phyloP scores from a whole-genome alignment of 2,888 invertebrate genomes.

The Gymnosoma rotundatum region DNA sequence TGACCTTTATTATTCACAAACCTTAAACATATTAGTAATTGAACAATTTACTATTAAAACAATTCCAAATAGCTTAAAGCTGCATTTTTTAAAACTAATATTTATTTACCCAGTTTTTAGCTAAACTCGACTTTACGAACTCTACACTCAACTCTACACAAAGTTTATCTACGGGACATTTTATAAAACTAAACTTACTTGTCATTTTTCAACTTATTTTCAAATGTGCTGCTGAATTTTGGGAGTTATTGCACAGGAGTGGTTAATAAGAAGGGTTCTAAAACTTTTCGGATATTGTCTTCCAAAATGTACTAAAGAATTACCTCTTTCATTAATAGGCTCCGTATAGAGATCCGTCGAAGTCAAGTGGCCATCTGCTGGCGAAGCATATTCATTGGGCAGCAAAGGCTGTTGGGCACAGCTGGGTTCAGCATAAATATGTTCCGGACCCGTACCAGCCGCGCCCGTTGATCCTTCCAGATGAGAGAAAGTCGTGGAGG shows the following conservation, averaged over 20 bases:
- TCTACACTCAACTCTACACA: too few species aligned
- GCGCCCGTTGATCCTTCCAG: constrained; percentile 29
- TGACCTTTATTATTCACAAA: too few species aligned
- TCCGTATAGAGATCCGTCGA: constrained; percentile 77
- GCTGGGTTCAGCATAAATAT: constrained; percentile 79
- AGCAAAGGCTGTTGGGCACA: constrained; percentile 78
- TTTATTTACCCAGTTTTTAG: too few species aligned
- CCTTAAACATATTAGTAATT: too few species aligned
- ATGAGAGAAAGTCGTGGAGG: constrained; percentile 62
- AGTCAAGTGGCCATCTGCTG: constrained; percentile 76
- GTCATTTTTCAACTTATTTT: background rate
- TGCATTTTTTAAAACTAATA: too few species aligned
- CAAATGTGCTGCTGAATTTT: constrained; percentile 26
- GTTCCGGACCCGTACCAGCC: constrained; percentile 72
- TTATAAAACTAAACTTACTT: constrained; percentile 42
- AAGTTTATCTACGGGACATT: too few species aligned
- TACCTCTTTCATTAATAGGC: constrained; percentile 79
- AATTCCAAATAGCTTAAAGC: too few species aligned
- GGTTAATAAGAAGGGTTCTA: constrained; percentile 20
- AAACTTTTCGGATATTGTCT: constrained; percentile 44
- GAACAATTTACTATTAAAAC: too few species aligned
- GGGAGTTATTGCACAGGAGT: constrained; percentile 36
- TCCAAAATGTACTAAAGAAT: constrained; percentile 67
- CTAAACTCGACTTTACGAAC: too few species aligned
- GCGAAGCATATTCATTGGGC: constrained; percentile 77